Base-by-base conservation (phyloP, 2,113 vertebrate genomes). In the Gambusia affinis region DNA sequence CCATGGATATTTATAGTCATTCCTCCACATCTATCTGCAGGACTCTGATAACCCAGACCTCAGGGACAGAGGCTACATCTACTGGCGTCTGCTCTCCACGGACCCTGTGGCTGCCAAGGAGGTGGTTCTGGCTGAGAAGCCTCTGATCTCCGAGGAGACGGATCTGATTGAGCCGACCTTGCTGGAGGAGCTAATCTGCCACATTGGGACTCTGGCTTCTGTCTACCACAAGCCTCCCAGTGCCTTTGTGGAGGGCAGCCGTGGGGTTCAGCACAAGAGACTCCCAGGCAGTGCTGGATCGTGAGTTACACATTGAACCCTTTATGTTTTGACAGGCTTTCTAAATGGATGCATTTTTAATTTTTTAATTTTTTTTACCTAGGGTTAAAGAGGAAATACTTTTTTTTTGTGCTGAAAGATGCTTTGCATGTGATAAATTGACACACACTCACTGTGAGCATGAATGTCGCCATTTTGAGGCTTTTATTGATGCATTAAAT, bases 141-240 rank as follows among this genome's bases (percentile, higher is more conserved):
- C 98, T 0, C 95, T 99, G 73, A 99, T 99, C 91, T 99, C 97
- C 0, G 98, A 99, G 89, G 98, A 99, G 94, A 99, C 97, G 0
- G 98, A 99, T 79, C 95, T 99, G 84, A 99, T 99, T 0, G 98
- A 99, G 89, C 98, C 97, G 60, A 99, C 98, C 0, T 93, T 99
- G 78, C 94, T 99, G 91, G 98, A 99, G 0, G 97, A 99, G 91
- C 96, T 99, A 61, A 99, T 99, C 94, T 99, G 98, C 93, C 97
- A 98, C 93, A 99, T 99, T 0, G 98, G 97, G 12, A 98, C 97
- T 0, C 91, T 99, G 90, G 97, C 98, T 31, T 99, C 98, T 0
- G 97, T 99, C 79, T 99, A 99, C 87, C 98, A 99, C 93, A 99
- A 99, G 90, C 98, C 98, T 0, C 98, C 98, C 86, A 98, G 94